Evolutionary conservation across 2,888 invertebrate species (phyloP), one percentile per base, ranked within the genome.

Genomic region (Spodoptera littoralis): DNA sequence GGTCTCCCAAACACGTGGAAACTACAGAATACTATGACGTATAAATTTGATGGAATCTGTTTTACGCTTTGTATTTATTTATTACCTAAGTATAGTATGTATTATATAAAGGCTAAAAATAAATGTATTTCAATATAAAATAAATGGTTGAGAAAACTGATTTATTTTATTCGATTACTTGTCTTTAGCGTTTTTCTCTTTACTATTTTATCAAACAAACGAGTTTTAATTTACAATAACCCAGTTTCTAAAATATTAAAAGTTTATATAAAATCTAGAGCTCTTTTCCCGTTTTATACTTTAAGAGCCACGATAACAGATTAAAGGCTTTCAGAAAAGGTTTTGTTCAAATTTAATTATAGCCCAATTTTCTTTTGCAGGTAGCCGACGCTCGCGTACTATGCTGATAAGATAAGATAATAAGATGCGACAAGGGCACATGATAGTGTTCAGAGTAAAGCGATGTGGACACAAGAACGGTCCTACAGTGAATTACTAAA

Each of bases 371-470:
- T 77, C 76, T 77, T 79, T 80, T 69, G 22, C 80, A 80, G 80
- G 80, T 80, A 79, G 63, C 60, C 65, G 56, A 18, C 55, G 53
- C 55, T 66, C 51, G 65, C 61, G 65, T 63, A 65, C 56, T 55
- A 52, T 45, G 57, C 65, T 67, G 77, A 63, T 72, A 57, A 73
- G 80, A 80, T 80, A 73, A 80, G 80, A 81, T 79, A 81, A 79
- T 67, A 72, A 70, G 70, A 77, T 73, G 77, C 76, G 53, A 73
- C 76, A 74, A 78, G 81, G 74, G 66, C 77, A 49, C 3, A 27
- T 27, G 53, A 70, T 70, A 73, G 73, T 59, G 58, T 57, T 60
- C 64, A 64, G 61, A 68, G 43, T 57, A 61, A 46, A 54, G 52
- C 50, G 49, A 61, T 63, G 73, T 63, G 57, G 56, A 47, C 56